Conservation (phyloP, 1,140 invertebrate genomes). For the Metopolophium dirhodum region DNA sequence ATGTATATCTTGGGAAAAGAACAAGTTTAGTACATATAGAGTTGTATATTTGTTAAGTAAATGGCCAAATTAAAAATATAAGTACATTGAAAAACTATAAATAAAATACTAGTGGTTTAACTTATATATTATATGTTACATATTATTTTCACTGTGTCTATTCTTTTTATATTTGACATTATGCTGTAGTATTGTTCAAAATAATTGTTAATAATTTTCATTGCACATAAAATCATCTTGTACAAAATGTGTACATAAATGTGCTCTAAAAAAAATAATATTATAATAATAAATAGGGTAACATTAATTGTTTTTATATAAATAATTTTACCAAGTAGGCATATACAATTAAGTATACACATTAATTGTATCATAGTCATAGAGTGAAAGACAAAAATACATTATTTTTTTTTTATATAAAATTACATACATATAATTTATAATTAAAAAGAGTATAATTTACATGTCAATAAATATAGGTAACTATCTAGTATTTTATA, state of each 20-base stretch:
- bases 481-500: not conserved
- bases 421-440: not conserved
- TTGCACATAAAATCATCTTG: not conserved
- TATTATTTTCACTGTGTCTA: not conserved
- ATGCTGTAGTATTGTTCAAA: not conserved
- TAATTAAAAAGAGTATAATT: constrained; percentile 7
- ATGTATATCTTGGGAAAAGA: not conserved
- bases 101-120: not conserved
- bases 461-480: constrained; percentile 12
- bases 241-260: not conserved
- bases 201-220: not conserved
- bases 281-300: not conserved
- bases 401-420: not conserved
- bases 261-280: not conserved
- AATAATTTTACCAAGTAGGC: not conserved
- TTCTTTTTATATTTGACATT: not conserved
- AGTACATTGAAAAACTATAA: constrained; percentile 25
- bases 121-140: not conserved
- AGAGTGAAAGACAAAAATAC: not conserved
- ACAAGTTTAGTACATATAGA: not conserved
- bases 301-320: not conserved
- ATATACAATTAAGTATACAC: not conserved
- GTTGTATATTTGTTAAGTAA: constrained; percentile 37
- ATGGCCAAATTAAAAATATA: constrained; percentile 40
- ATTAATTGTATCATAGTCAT: not conserved